A percentile compares a stretch with the other conserved stretches of the same genome.
These are phyloP conservation scores for Laspeyria flexula DNA, from an alignment of 2,888 invertebrate species.

Conservation along the genomic window DNA sequence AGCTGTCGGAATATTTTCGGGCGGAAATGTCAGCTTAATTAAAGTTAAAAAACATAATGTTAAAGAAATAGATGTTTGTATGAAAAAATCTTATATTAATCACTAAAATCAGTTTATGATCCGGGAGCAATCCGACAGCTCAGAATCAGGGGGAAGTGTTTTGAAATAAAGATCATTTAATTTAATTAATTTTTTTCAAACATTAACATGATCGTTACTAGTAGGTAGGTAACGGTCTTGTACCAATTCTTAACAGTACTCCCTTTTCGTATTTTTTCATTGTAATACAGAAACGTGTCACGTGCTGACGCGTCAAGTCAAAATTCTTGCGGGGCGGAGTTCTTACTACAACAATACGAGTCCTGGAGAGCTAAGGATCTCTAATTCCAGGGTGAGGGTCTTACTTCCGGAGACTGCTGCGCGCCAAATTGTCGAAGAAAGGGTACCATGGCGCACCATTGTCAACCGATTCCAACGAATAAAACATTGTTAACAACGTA, in stretches of 20 bases:
- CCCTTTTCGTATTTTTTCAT: slow-evolving; percentile 21
- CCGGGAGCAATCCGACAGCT: too few species aligned
- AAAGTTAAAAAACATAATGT: too few species aligned
- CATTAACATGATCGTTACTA: too few species aligned
- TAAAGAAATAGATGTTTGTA: too few species aligned
- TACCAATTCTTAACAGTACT: slow-evolving; percentile 17
- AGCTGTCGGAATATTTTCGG: too few species aligned
- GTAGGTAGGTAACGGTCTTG: slow-evolving; percentile 28
- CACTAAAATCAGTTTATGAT: too few species aligned
- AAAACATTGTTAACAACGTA: slow-evolving; percentile 80
- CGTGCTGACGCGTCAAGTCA: slow-evolving; percentile 68
- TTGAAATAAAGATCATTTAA: too few species aligned
- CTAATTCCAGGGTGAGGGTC: slow-evolving; percentile 76
- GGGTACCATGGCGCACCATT: slow-evolving; percentile 75
- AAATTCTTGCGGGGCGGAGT: slow-evolving; percentile 78
- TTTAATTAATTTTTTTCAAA: too few species aligned
- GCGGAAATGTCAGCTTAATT: too few species aligned
- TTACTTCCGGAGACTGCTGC: slow-evolving; percentile 82
- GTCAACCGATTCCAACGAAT: slow-evolving; percentile 83
- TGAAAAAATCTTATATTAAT: too few species aligned
- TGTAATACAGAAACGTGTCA: slow-evolving; percentile 66
- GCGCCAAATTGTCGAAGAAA: slow-evolving; percentile 83
- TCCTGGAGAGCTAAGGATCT: slow-evolving; percentile 75
- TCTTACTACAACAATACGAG: slow-evolving; percentile 63
- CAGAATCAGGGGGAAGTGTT: too few species aligned